Evolutionary conservation across 2,797 vertebrate species (phyloP), one percentile per base, ranked within the genome.

Genomic region (Poecilia velifera): DNA sequence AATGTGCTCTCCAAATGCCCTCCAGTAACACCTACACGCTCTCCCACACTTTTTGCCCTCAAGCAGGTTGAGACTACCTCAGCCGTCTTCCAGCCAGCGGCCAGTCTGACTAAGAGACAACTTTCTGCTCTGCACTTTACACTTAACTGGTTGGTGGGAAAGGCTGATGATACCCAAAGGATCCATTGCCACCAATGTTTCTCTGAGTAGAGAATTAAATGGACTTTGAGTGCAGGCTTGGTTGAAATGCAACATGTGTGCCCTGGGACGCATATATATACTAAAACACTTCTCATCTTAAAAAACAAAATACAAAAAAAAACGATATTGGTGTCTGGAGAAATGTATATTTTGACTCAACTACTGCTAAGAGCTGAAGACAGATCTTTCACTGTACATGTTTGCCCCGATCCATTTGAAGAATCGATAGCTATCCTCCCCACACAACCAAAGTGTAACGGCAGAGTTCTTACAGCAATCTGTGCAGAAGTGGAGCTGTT

Each of bases 61-160:
- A 0, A 77, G 72, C 41, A 5, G 8, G 4, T 46, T 80, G 1
- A 68, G 75, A 72, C 76, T 72, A 57, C 25, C 62, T 73, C 78
- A 47, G 49, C 66, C 68, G 73, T 82, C 73, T n/a, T 73, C 47
- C 39, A 72, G 41, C 75, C 46, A 3, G 10, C 22, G 36, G 62
- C 55, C 72, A 81, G 20, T 36, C 62, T 79, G 74, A 85, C 75
- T 83, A 74, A 83, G 41, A 86, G 49, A 47, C 1, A 34, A 49
- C 47, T 66, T 51, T 51, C 46, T n/a, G 71, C 73, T 12, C 62
- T 49, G 55, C 53, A 59, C 62, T 72, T 53, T 76, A 68, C 68
- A 78, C 49, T 72, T 31, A 36, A 72, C 47, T 57, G 10, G 31
- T 13, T 55, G 5, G 64, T 76, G 66, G 36, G 14, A 41, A 76